Evolutionary conservation across 2,797 vertebrate genomes (phyloP), one percentile per base, ranked within the genome.

Genomic region (Enteromius anoplus): DNA sequence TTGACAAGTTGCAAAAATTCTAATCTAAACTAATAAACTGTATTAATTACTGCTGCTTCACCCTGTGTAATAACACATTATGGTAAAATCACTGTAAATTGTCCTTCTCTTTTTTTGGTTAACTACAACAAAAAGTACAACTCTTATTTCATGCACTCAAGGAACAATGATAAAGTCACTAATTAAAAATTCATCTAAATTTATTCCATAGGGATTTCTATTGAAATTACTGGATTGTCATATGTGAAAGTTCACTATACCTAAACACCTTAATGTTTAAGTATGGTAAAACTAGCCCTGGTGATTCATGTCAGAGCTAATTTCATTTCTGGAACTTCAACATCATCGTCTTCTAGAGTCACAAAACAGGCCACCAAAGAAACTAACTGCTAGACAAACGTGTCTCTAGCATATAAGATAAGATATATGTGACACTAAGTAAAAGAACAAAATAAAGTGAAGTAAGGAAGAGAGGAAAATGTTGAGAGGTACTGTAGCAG

Each of bases 351-450:
- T 62, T 40, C 40, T 15, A 84, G 23, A 71, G 23, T 15, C 47
- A 78, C 29, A 84, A 78, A 60, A 78, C 19, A 49, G 21, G 9
- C 37, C 47, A 76, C 45, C 15, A 83, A 58, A 81, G 17, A 73
- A 51, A 40, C 15, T 64, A 21, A 15, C 58, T 40, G 45, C 29
- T n/a, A 53, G 49, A 71, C 11, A 40, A 32, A 23, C 12, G 9
- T 5, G 17, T 26, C 55, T 12, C 26, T 64, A n/a, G 34, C 21
- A 49, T 32, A 79, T 26, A 55, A 83, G 58, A 86, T 45, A 75
- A 26, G 55, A 29, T 64, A 45, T 71, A 3, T 17, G n/a, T 23
- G 66, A 75, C 58, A 77, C 34, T 45, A 37, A 68, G n/a, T 26
- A 8, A 23, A 77, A 37, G 2, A 60, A 23, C 2, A n/a, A 23